Evolutionary conservation across 2,113 vertebrate genomes (phyloP), one percentile per base, ranked within the genome.

Genomic region (Struthio camelus): DNA sequence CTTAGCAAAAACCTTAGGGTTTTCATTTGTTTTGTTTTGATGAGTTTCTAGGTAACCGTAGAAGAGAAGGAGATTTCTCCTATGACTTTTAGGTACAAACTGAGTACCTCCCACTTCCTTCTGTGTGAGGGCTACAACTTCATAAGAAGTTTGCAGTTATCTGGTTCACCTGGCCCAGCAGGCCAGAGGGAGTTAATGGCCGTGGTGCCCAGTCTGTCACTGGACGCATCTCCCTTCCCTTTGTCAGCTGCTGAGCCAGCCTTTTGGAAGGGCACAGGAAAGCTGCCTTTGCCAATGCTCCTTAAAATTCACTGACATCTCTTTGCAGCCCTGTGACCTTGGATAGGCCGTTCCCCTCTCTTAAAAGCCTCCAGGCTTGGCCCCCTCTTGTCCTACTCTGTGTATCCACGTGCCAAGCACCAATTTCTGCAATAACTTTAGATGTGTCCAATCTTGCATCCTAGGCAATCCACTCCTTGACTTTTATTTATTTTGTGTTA

Each of bases 141-240:
- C 27, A 71, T 4, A 32, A 51, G 53, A 34, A 11, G 28, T 51
- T 67, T 88, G 46, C 59, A 40, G 40, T 14, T 1, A 1, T 30
- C 25, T 34, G 46, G 13, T 2, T 14, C 30, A 51, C 15, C 44
- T 23, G 2, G 4, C 11, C 44, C 27, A 28, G 69, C 44, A 24
- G 64, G 44, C 9, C 54, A 71, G 38, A 6, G 14, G n/a, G 28
- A 66, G n/a, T 46, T 22, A 25, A 25, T 0, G 3, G 56, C 78
- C 16, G 13, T 19, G 15, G 46, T 18, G 28, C 20, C 3, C 1
- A 0, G 17, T n/a, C 12, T 1, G 1, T 12, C 38, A 10, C 18
- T 0, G 0, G 8, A 27, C 65, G 14, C 0, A 0, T 53, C 65
- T 61, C 19, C 42, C 53, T 30, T 28, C 38, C 64, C 64, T 40